Percentiles rank a stretch among this genome's conserved stretches.
Conservation (phyloP, 1,140 invertebrate species). For the Scaptomyza graminum region DNA sequence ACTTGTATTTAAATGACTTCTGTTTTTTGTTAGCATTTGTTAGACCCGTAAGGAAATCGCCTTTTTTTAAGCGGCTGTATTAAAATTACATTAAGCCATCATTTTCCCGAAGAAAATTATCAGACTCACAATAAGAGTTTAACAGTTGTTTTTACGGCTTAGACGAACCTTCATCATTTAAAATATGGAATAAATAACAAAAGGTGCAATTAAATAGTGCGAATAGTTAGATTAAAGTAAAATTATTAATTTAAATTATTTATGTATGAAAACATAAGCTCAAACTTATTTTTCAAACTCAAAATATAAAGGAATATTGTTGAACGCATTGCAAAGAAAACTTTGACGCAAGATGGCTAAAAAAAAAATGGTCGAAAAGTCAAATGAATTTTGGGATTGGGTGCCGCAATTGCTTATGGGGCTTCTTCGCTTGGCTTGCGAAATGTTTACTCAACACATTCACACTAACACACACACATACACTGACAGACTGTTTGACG, state of each 20-base stretch:
- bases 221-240: too few relatives aligned
- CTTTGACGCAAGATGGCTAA: slow-evolving; percentile 25
- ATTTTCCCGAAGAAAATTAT: not conserved
- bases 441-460: slow-evolving; percentile 64
- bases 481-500: slow-evolving; percentile 7
- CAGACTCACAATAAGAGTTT: too few relatives aligned
- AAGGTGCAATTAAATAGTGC: too few relatives aligned
- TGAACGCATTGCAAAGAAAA: slow-evolving; percentile 66
- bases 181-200: too few relatives aligned
- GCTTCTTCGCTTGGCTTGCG: slow-evolving; percentile 62
- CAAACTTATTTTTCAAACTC: not conserved
- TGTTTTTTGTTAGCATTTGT: slow-evolving; percentile 4
- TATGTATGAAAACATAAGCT: slow-evolving; percentile 4
- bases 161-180: too few relatives aligned
- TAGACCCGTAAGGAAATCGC: slow-evolving; percentile 2
- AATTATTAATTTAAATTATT: too few relatives aligned
- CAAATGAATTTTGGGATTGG: not conserved
- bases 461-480: slow-evolving; percentile 23
- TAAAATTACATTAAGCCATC: slow-evolving; percentile 20
- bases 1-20: slow-evolving; percentile 3
- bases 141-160: too few relatives aligned
- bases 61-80: slow-evolving; percentile 25
- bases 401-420: slow-evolving; percentile 38
- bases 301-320: slow-evolving; percentile 29
- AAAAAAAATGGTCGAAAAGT: not conserved